Evolutionary conservation across 2,113 vertebrate species (phyloP), one percentile per base, ranked within the genome.

Genomic region (Craseonycteris thonglongyai): DNA sequence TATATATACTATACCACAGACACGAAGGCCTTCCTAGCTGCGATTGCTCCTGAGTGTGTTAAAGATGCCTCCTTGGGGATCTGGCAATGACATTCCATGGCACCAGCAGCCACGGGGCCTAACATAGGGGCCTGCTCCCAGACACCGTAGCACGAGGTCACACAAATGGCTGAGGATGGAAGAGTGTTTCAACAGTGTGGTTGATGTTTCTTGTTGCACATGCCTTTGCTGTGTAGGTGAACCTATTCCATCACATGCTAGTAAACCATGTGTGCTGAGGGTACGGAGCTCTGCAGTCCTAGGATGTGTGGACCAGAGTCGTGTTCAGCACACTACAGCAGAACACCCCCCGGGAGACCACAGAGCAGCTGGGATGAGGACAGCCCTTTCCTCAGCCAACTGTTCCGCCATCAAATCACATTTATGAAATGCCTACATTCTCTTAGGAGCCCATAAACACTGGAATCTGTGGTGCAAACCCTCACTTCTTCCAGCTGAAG

Each of bases 351-450:
- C 16, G 8, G 40, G 79, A 63, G 56, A 28, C 22, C n/a, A 0
- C 0, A 0, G 75, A 40, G 42, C 75, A 90, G 59, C 71, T 61
- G 71, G 18, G 90, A 63, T 68, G 61, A 81, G 65, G 66, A 54
- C 61, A 88, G 51, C 54, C 24, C 69, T 72, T 47, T 33, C 38
- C 49, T 61, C 15, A 14, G 66, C 85, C 88, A 88, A 21, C 42
- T 30, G 49, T 69, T 81, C 47, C 59, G 49, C 91, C 49, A 47
- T 92, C 72, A 56, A 8, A 15, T 94, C 4, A 3, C 51, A n/a
- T 88, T 95, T 90, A 69, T 12, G 24, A 82, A 76, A 85, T 88
- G 88, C 72, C 85, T 78, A 33, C 68, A 15, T 66, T 91, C 49
- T 82, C 91, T 82, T 2, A 21, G 68, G 69, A 88, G 68, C 69